These are phyloP conservation scores for Maccullochella peelii DNA, from an alignment of 2,113 vertebrate genomes.

Conservation along the genomic window DNA sequence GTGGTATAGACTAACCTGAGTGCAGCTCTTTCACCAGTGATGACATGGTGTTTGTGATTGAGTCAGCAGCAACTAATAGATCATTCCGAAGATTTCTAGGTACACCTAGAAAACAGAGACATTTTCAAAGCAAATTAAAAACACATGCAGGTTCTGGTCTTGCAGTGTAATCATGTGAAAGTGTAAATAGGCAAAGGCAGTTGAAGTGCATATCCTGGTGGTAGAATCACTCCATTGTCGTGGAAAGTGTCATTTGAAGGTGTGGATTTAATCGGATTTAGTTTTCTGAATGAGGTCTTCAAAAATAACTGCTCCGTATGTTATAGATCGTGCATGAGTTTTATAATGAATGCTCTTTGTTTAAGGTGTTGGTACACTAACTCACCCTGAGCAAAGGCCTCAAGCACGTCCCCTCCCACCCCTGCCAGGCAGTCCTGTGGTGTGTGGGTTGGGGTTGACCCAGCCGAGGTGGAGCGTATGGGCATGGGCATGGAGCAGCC, in stretches of 20 bases:
- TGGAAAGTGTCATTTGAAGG: neutral
- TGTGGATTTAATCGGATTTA: neutral
- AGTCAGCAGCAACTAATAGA: conserved; percentile 95
- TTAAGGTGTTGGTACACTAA: neutral
- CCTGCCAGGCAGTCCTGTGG: conserved; percentile 89
- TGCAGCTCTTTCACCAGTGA: conserved; percentile 98
- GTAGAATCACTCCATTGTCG: neutral
- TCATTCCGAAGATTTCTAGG: conserved; percentile 95
- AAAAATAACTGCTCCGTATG: neutral
- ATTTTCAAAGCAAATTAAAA: neutral
- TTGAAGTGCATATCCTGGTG: neutral
- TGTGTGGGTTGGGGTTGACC: conserved; percentile 91
- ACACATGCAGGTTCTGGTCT: neutral
- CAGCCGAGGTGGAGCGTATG: conserved; percentile 90
- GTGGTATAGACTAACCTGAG: conserved; percentile 84
- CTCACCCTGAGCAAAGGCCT: conserved; percentile 93
- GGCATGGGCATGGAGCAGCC: conserved; percentile 92
- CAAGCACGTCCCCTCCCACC: conserved; percentile 90
- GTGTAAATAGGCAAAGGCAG: neutral
- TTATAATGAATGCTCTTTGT: neutral
- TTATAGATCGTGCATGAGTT: neutral
- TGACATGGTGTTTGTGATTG: conserved; percentile 97
- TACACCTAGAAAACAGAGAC: conserved; percentile 83
- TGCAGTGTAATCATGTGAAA: neutral
- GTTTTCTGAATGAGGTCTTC: too few species aligned